phyloP scores from a whole-genome alignment of 2,113 vertebrate species.

The Muntiacus reevesi region DNA sequence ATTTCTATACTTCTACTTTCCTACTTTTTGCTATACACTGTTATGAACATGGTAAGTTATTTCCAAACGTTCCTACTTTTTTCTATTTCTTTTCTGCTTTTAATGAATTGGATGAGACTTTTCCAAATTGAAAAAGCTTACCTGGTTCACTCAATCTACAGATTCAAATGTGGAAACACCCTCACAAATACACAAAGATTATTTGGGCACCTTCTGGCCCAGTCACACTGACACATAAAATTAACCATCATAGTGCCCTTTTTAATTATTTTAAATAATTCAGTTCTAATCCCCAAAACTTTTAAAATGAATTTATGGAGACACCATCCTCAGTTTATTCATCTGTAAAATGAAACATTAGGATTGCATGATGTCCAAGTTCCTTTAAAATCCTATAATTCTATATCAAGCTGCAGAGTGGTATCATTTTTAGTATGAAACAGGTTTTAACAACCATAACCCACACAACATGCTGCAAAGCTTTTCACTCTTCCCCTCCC shows the following conservation, averaged over 20 bases:
- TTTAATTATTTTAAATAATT: not conserved
- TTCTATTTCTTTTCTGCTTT: not conserved
- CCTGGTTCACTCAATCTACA: not conserved
- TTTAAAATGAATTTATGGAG: not conserved
- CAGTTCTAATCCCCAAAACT: not conserved
- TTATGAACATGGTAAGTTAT: not conserved
- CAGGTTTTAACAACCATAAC: not conserved
- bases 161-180: not conserved
- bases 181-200: not conserved
- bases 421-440: not conserved
- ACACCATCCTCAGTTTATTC: not conserved
- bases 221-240: fast-evolving
- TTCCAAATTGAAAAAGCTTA: not conserved
- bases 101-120: not conserved
- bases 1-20: not conserved
- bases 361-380: not conserved
- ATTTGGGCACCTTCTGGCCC: not conserved
- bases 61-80: not conserved
- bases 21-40: not conserved
- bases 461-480: not conserved
- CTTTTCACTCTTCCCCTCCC: not conserved
- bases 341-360: not conserved
- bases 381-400: not conserved
- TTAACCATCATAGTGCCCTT: not conserved
- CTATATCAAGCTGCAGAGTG: not conserved